Conservation (phyloP, 2,113 vertebrate genomes). For the Lota lota region DNA sequence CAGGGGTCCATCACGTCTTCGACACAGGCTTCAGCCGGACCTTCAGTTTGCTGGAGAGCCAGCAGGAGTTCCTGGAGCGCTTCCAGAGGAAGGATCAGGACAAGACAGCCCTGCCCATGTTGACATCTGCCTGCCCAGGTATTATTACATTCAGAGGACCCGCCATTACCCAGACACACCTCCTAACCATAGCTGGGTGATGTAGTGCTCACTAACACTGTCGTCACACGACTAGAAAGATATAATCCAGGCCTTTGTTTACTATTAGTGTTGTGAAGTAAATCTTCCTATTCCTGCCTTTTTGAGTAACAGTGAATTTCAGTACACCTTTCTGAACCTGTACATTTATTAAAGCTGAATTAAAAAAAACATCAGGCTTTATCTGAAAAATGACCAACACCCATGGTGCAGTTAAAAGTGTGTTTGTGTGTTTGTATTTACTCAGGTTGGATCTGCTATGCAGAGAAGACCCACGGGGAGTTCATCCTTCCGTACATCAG, state of each 20-base stretch:
- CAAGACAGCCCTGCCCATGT: conserved; percentile 79
- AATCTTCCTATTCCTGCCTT: no score
- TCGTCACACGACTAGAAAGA: no score
- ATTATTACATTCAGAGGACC: not conserved
- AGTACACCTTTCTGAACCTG: no score
- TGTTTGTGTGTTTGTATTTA: not conserved
- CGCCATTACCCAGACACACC: no score
- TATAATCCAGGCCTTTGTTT: no score
- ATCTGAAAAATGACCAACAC: no score
- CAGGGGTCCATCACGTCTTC: conserved; percentile 90
- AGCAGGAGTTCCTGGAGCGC: conserved; percentile 86
- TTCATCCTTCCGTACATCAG: conserved; percentile 90
- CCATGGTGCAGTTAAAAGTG: not conserved
- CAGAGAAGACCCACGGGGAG: conserved; percentile 92
- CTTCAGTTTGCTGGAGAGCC: conserved; percentile 93
- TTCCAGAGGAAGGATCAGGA: conserved; percentile 75
- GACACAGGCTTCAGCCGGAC: conserved; percentile 89
- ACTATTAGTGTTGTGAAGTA: no score
- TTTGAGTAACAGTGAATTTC: no score
- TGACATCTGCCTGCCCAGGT: conserved; percentile 95
- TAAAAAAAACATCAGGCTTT: no score
- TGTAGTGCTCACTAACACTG: no score
- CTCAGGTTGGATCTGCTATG: conserved; percentile 97
- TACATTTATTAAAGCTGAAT: no score
- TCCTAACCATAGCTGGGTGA: no score